Conservation (phyloP, 2,797 vertebrate species). For the Paguma larvata region DNA sequence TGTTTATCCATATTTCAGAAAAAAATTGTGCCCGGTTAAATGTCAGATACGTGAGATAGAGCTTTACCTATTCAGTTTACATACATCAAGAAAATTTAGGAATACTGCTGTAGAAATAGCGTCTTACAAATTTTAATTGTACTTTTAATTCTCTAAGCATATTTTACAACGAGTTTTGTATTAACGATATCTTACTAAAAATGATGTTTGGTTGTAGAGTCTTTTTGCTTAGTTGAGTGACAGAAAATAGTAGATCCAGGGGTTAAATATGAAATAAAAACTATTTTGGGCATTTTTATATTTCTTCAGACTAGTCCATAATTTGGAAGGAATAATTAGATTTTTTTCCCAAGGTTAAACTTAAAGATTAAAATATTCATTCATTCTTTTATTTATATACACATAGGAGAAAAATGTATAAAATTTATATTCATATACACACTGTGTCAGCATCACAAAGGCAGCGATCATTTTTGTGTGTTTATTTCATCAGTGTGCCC, state of each 20-base stretch:
- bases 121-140: conserved; percentile 60
- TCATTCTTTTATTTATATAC: background rate
- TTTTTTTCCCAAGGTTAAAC: background rate
- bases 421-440: background rate
- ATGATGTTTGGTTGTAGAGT: background rate
- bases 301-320: conserved; percentile 18
- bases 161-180: conserved; percentile 38
- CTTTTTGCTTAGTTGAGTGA: background rate
- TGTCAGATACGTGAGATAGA: background rate
- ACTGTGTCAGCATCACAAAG: background rate
- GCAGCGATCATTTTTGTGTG: background rate
- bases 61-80: conserved; percentile 43
- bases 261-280: background rate
- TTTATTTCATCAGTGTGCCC: background rate
- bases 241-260: background rate
- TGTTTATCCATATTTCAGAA: conserved; percentile 55
- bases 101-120: background rate
- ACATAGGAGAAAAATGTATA: background rate
- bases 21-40: conserved; percentile 39
- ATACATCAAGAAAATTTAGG: conserved; percentile 22
- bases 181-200: conserved; percentile 50
- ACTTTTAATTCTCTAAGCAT: conserved; percentile 25
- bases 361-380: background rate
- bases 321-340: background rate
- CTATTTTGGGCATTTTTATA: background rate